Conservation (phyloP, 2,113 vertebrate genomes). For the Arizona elegans region DNA sequence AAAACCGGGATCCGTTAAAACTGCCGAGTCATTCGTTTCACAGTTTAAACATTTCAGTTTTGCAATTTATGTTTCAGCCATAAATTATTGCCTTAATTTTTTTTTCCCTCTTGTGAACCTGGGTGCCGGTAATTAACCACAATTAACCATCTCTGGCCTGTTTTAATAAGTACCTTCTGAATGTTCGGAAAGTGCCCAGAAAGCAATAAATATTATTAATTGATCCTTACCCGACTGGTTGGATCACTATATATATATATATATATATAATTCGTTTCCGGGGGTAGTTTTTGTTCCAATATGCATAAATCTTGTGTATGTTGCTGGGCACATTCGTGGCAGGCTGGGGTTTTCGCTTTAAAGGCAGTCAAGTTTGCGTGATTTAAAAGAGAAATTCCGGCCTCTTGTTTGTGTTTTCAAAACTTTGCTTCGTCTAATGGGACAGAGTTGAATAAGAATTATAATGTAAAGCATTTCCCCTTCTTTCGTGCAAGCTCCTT, state of each 20-base stretch:
- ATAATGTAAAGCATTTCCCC: conserved; percentile 36
- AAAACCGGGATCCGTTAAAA: background rate
- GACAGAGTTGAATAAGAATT: background rate
- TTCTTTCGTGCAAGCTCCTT: conserved; percentile 43
- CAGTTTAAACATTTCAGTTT: background rate
- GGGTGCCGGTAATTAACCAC: background rate
- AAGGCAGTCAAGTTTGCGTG: background rate
- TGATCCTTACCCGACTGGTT: background rate
- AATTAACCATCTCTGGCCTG: background rate
- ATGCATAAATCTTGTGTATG: background rate
- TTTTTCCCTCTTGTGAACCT: background rate
- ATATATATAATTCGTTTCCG: background rate
- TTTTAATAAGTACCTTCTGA: background rate
- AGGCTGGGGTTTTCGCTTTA: background rate
- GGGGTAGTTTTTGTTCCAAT: background rate
- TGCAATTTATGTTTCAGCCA: background rate
- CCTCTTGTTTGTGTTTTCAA: background rate
- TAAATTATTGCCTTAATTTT: background rate
- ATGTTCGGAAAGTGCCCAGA: background rate
- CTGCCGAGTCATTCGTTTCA: background rate
- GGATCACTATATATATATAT: background rate
- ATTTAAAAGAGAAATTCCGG: background rate
- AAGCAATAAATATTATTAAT: background rate
- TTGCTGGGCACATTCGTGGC: background rate
- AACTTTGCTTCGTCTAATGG: conserved; percentile 9